These are phyloP conservation scores for Dicranocentrus wangi DNA, from an alignment of 2,888 invertebrate genomes.

Conservation along the genomic window DNA sequence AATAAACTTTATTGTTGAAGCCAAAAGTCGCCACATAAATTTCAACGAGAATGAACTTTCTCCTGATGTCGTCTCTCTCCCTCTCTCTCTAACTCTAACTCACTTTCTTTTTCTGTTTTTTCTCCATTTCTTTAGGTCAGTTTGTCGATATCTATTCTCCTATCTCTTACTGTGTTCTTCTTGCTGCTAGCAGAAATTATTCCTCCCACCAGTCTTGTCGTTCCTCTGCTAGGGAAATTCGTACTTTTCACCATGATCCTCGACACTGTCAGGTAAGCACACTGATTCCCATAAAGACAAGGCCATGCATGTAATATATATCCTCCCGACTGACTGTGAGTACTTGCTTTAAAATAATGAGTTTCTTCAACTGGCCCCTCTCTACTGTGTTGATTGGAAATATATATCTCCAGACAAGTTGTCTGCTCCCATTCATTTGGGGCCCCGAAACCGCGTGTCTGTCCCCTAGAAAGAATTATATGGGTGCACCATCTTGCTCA, in stretches of 20 bases:
- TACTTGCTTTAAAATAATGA: too few species aligned
- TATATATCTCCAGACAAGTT: too few species aligned
- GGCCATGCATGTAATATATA: too few species aligned
- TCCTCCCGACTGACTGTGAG: too few species aligned
- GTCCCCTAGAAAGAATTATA: too few species aligned
- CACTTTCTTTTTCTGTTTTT: slow-evolving; percentile 22
- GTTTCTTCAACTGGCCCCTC: too few species aligned
- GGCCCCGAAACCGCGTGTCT: too few species aligned
- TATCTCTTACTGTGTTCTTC: slow-evolving; percentile 97
- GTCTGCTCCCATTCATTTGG: too few species aligned
- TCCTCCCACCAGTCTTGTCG: slow-evolving; percentile 93
- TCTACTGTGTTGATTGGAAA: too few species aligned
- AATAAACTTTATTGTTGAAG: slow-evolving; percentile 10
- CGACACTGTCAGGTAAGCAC: slow-evolving; percentile 89
- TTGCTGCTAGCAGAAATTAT: slow-evolving; percentile 90
- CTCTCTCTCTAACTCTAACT: background rate
- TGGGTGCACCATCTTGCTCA: too few species aligned
- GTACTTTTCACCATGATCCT: slow-evolving; percentile 97
- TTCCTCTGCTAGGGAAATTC: slow-evolving; percentile 93
- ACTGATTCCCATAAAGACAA: too few species aligned
- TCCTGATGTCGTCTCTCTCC: background rate
- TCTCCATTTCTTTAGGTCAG: slow-evolving; percentile 80
- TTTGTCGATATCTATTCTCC: slow-evolving; percentile 94
- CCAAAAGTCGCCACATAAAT: slow-evolving; percentile 4
- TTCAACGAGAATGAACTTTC: background rate